A percentile compares a stretch with the other conserved stretches of the same genome.
Conservation (phyloP, 2,888 invertebrate genomes). For the Dynastes maya region DNA sequence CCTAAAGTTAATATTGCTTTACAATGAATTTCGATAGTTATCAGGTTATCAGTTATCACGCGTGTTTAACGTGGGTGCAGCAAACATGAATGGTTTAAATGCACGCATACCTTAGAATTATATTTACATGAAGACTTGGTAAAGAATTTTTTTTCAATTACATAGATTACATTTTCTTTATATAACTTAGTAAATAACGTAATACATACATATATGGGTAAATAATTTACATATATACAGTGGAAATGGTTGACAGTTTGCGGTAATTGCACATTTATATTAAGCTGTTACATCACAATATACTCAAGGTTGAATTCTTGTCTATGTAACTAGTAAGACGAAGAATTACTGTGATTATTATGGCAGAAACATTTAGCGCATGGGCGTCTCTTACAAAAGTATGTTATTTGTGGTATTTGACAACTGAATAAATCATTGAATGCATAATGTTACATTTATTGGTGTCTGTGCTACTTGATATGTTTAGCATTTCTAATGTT, state of each 20-base stretch:
- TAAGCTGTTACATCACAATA: conserved; percentile 12
- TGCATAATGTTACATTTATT: too few species aligned
- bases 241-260: neutral
- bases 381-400: conserved; percentile 5
- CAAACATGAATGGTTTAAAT: too few species aligned
- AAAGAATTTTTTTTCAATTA: neutral
- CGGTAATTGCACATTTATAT: conserved; percentile 26
- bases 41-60: too few species aligned
- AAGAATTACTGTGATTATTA: conserved; percentile 6
- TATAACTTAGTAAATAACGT: neutral
- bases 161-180: neutral
- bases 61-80: too few species aligned
- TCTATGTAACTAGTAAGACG: neutral
- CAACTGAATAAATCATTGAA: neutral
- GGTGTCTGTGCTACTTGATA: too few species aligned
- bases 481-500: too few species aligned
- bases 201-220: neutral
- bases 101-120: neutral
- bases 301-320: conserved; percentile 37
- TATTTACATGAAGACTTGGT: conserved; percentile 35
- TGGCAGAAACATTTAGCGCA: conserved; percentile 16
- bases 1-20: too few species aligned
- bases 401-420: conserved; percentile 11
- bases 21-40: too few species aligned
- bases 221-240: neutral